Evolutionary conservation across 2,888 invertebrate genomes (phyloP).

Genomic region (Ophioninae sp.): DNA sequence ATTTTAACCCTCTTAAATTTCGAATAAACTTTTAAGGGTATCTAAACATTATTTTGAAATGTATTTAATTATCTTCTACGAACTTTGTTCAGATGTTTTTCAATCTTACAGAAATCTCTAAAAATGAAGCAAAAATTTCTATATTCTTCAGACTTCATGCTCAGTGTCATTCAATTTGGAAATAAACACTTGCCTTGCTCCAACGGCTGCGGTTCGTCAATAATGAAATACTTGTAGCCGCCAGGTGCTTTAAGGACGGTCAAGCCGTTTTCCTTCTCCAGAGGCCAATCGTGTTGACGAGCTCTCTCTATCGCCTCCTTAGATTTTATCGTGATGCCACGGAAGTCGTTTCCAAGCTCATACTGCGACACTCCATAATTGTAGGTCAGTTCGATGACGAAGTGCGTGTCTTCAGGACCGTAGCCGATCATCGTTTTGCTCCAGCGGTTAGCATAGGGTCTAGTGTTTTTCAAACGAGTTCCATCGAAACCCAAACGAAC

Average conservation of each 20-base stretch:
- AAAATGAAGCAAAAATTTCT: too few relatives aligned
- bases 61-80: too few relatives aligned
- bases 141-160: too few relatives aligned
- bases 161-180: neutral
- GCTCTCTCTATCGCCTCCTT: constrained; percentile 89
- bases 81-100: too few relatives aligned
- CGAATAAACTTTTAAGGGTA: too few relatives aligned
- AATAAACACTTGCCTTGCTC: constrained; percentile 83
- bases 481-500: too few relatives aligned
- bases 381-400: constrained; percentile 98
- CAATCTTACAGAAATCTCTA: too few relatives aligned
- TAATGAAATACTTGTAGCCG: constrained; percentile 93
- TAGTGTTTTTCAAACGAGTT: constrained; percentile 80
- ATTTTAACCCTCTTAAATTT: too few relatives aligned
- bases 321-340: constrained; percentile 92
- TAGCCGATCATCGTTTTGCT: constrained; percentile 99
- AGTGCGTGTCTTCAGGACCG: constrained; percentile 96
- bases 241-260: constrained; percentile 92
- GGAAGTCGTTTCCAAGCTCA: constrained; percentile 95
- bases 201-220: constrained; percentile 87
- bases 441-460: constrained; percentile 99
- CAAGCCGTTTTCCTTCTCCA: constrained; percentile 84
- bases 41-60: too few relatives aligned
- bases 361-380: constrained; percentile 96
- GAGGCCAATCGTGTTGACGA: constrained; percentile 87